Evolutionary conservation across 2,888 invertebrate species (phyloP).

Genomic region (Stenichneumon culpator): DNA sequence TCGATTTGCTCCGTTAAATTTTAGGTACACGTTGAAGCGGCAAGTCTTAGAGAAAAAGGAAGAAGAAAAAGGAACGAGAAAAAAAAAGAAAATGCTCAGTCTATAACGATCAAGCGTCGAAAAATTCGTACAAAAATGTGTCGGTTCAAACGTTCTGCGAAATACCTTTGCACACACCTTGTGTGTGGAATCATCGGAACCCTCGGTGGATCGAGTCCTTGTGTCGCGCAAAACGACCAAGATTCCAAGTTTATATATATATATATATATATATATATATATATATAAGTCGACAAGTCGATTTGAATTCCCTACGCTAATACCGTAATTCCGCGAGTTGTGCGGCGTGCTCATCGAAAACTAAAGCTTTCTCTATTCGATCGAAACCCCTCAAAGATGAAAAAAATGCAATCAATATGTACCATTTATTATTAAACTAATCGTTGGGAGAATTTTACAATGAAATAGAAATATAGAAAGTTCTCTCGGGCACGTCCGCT

Average conservation of each 20-base stretch:
- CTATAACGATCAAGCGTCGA: conserved; percentile 58
- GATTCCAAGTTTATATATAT: not conserved
- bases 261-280: not conserved
- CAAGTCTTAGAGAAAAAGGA: conserved; percentile 21
- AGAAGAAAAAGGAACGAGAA: conserved; percentile 18
- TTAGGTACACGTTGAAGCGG: conserved; percentile 48
- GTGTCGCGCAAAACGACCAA: conserved; percentile 33
- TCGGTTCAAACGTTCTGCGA: conserved; percentile 47
- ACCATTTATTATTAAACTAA: conserved; percentile 77
- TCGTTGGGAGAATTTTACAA: conserved; percentile 76
- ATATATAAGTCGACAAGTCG: conserved; percentile 6
- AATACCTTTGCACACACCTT: conserved; percentile 55
- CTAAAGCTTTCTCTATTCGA: conserved; percentile 57
- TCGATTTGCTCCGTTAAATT: conserved; percentile 41
- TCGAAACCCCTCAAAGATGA: conserved; percentile 67
- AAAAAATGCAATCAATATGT: conserved; percentile 70
- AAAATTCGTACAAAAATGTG: conserved; percentile 59
- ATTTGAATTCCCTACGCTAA: conserved; percentile 51
- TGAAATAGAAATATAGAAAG: conserved; percentile 79
- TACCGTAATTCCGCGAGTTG: conserved; percentile 48
- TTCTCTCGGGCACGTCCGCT: conserved; percentile 65
- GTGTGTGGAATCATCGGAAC: not conserved
- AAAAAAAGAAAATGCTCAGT: conserved; percentile 62
- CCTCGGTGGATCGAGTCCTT: conserved; percentile 54
- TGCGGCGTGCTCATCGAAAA: conserved; percentile 56